Base-by-base conservation (phyloP, 2,888 invertebrate genomes). In the Leucoma salicis region DNA sequence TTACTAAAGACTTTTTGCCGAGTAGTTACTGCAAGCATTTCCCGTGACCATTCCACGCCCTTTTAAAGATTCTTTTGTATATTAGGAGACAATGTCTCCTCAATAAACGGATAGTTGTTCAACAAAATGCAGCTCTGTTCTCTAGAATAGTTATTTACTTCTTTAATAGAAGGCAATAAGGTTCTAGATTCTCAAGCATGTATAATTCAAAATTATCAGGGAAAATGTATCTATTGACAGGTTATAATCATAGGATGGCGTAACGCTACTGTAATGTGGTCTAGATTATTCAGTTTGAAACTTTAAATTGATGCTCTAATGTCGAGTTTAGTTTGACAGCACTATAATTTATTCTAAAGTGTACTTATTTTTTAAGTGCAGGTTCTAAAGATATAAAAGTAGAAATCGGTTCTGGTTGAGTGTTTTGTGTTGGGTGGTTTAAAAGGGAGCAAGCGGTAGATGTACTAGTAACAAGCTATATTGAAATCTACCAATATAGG, bases 11-110 rank as follows among this genome's bases (percentile, higher is more conserved):
- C 25, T 38, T 41, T 35, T 38, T 42, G 34, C 42, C 36, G 38
- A 39, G 39, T 24, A 31, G 48, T 70, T 67, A 69, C 49, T 25
- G 68, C 63, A 71, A 44, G 58, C 71, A 64, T 63, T 78, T 78
- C 78, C 78, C 78, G 70, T 78, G 78, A 77, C 77, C 66, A 52
- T 43, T 39, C 28, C 42, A 33, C 4, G 39, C 40, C 57, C 47
- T 53, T 54, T 57, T 53, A 57, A 60, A 54, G 49, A 54, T 39
- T 18, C 52, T 52, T 53, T 50, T 44, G 46, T 52, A 57, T 57
- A 47, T 50, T 35, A 42, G 43, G 39, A 56, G 55, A 57, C 61
- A 61, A 54, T 54, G 49, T 39, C 38, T 40, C 37, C 46, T 27
- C 39, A 43, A 48, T 42, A 52, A 53, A 54, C 51, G 40, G 48